A percentile compares a stretch with the other conserved stretches of the same genome.
Evolutionary conservation across 2,113 vertebrate genomes (phyloP).

Genomic region (Phocoena sinus): DNA sequence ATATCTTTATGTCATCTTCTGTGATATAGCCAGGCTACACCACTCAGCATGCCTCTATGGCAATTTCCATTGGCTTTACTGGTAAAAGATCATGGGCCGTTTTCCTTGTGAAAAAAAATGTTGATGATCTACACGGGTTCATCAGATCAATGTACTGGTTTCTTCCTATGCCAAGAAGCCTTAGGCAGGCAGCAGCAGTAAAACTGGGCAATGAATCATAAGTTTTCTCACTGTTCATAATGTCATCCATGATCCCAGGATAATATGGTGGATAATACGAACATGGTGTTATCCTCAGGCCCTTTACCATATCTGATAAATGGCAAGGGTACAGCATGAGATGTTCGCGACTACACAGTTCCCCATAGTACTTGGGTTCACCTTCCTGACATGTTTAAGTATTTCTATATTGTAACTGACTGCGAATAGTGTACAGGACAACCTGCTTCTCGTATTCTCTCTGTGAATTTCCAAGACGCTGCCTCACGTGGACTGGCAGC

Average conservation of each 20-base stretch:
- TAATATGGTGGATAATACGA: constrained; percentile 88
- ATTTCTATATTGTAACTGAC: constrained; percentile 95
- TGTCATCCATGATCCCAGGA: constrained; percentile 97
- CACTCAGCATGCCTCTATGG: neutral
- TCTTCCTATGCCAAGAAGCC: neutral
- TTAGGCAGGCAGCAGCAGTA: neutral
- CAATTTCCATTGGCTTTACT: neutral
- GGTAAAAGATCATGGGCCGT: neutral
- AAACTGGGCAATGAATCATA: neutral
- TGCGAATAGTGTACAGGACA: constrained; percentile 94
- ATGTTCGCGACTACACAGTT: constrained; percentile 96
- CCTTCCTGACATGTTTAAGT: constrained; percentile 97
- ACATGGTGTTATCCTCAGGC: constrained; percentile 93
- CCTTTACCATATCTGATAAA: constrained; percentile 97
- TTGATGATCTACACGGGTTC: neutral
- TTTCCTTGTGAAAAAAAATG: neutral
- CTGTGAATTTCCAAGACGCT: constrained; percentile 98
- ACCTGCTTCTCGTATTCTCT: constrained; percentile 97
- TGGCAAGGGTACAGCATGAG: constrained; percentile 98
- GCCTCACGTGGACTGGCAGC: constrained; percentile 92
- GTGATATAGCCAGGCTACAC: neutral
- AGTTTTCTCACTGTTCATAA: neutral
- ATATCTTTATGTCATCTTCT: neutral
- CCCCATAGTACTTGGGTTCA: constrained; percentile 95
- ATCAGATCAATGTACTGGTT: neutral